Percentiles rank a stretch among this genome's conserved stretches.
phyloP scores from a whole-genome alignment of 2,888 invertebrate genomes.

The Mechanitis messenoides region DNA sequence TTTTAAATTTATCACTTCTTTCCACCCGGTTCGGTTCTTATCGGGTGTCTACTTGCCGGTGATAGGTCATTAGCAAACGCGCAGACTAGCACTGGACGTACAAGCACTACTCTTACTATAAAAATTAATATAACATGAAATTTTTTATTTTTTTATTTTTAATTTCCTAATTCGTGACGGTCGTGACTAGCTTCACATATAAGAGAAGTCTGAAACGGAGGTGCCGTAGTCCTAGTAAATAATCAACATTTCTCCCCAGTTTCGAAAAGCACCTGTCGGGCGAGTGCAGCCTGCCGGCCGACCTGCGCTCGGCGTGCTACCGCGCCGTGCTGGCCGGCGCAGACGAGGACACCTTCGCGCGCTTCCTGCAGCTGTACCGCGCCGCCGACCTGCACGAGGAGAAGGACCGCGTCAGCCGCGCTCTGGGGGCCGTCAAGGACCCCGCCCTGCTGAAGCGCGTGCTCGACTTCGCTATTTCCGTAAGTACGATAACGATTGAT shows the following conservation, averaged over 20 bases:
- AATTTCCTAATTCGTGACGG: no score
- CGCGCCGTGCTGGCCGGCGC: slow-evolving; percentile 85
- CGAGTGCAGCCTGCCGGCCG: slow-evolving; percentile 83
- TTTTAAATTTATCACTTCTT: no score
- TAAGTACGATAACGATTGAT: slow-evolving; percentile 53
- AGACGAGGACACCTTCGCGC: slow-evolving; percentile 83
- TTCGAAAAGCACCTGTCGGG: slow-evolving; percentile 82
- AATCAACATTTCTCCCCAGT: slow-evolving; percentile 37
- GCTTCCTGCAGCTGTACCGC: slow-evolving; percentile 87
- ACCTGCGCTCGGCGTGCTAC: slow-evolving; percentile 91
- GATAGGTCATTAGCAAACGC: no score
- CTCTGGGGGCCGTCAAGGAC: slow-evolving; percentile 88
- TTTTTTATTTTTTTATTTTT: no score
- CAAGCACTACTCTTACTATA: no score
- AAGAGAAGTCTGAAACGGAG: no score
- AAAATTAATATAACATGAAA: no score
- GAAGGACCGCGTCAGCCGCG: slow-evolving; percentile 91
- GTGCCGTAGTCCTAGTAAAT: no score
- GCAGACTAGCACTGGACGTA: no score
- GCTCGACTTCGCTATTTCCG: slow-evolving; percentile 88
- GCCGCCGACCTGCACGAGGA: slow-evolving; percentile 94
- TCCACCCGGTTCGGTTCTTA: no score
- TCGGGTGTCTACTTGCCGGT: no score
- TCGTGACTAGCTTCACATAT: no score
- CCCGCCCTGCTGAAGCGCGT: slow-evolving; percentile 83